Percentiles rank a stretch among this genome's conserved stretches.
Evolutionary conservation across 2,113 vertebrate species (phyloP).

Genomic region (Caloenas nicobarica): DNA sequence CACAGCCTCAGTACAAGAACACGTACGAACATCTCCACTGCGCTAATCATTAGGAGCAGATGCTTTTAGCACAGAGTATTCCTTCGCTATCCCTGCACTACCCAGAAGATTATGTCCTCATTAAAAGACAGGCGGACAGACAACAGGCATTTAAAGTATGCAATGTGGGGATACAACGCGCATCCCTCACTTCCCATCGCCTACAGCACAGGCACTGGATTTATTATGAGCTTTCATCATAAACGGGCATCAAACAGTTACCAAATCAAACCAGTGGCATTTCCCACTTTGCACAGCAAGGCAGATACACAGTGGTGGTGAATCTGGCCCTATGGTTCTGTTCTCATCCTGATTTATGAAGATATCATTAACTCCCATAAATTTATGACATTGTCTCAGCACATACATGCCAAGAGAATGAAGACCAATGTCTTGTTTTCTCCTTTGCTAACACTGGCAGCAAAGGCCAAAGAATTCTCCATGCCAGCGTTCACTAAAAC

Average conservation of each 20-base stretch:
- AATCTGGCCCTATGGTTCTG: not conserved
- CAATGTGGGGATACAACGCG: rapidly evolving
- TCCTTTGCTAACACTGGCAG: not conserved
- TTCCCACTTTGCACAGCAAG: not conserved
- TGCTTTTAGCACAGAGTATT: not conserved
- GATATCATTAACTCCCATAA: not conserved
- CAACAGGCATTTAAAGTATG: not conserved
- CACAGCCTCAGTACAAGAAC: not conserved
- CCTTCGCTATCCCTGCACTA: not conserved
- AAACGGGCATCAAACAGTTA: rapidly evolving
- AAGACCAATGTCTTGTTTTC: not conserved
- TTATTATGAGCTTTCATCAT: not conserved
- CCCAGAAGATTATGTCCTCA: not conserved
- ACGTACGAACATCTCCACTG: not conserved
- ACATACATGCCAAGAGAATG: not conserved
- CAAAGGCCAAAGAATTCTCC: not conserved
- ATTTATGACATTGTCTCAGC: no score
- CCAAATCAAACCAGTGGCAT: not conserved
- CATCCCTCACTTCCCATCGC: rapidly evolving
- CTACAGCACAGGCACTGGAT: not conserved
- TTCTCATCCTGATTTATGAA: not conserved
- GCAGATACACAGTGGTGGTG: not conserved
- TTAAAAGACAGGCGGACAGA: not conserved
- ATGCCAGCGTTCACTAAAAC: not conserved
- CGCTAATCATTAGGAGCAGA: rapidly evolving